Base-by-base conservation (phyloP, 1,140 invertebrate species). In the Ceratosolen solmsi region DNA sequence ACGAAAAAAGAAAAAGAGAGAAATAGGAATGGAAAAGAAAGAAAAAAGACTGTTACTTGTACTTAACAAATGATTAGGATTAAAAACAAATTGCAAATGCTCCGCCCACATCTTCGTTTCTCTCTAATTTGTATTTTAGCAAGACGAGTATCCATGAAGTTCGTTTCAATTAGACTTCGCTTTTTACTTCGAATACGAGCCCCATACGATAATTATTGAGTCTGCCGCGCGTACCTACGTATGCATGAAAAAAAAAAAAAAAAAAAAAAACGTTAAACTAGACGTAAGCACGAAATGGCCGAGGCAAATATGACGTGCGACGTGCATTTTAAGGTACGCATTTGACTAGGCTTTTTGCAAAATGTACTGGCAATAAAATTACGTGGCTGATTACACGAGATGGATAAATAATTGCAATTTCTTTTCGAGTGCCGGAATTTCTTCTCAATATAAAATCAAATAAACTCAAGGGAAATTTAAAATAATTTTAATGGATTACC, bases 121-220 rank as follows among this genome's bases (percentile, higher is more conserved):
- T 54, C 33, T 38, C 20, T 79, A 58, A 79, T 79, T 71, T 72
- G 68, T 60, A 72, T 70, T 79, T 79, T 17, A 49, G 17, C 49
- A 38, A 41, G 15, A 56, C 56, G 13, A 54, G 33, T 36, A 71
- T 51, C 22, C 33, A 13, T 49, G 41, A 75, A 75, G 46, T 75
- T 56, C 41, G 20, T 75, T 81, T 81, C 72, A 81, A 81, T 75
- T 71, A 82, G 73, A 58, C 36, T 74, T 58, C 49, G 46, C n/a
- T 56, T 65, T 79, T 63, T 49, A n/a, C 70, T 36, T 46, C 20
- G 41, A 25, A 41, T 36, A n/a, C 38, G 20, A 38, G 20, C 46
- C 54, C 46, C 25, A 38, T 51, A 30, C 79, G 79, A 65, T 80
- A 80, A 80, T 73, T 56, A 73, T 80, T 30, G 51, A 46, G n/a